phyloP scores from a whole-genome alignment of 2,797 vertebrate species.

The Alfaro cultratus region DNA sequence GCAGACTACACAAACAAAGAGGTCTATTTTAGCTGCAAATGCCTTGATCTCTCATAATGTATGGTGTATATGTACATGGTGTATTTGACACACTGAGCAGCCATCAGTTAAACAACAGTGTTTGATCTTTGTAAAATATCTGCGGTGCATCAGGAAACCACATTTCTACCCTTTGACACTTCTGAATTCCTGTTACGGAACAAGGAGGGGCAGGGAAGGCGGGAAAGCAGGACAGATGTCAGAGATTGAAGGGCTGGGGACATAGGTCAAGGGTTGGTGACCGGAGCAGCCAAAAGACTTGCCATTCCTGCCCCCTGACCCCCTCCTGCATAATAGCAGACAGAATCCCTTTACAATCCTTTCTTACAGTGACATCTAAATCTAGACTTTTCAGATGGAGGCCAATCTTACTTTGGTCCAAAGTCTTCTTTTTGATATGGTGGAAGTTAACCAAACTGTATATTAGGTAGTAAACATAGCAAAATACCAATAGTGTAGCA shows the following conservation, averaged over 20 bases:
- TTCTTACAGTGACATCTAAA: slow-evolving; percentile 59
- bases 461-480: background rate
- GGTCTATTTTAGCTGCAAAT: slow-evolving; percentile 31
- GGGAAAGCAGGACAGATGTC: slow-evolving; percentile 79
- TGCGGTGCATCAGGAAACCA: slow-evolving; percentile 28
- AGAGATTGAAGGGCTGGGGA: slow-evolving; percentile 70
- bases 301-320: slow-evolving; percentile 54
- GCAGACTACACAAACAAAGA: slow-evolving; percentile 24
- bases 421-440: background rate
- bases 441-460: background rate
- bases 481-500: background rate
- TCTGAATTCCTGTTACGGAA: slow-evolving; percentile 61
- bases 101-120: slow-evolving; percentile 10
- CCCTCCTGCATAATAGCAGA: slow-evolving; percentile 43
- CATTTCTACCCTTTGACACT: slow-evolving; percentile 41
- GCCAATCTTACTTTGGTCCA: background rate
- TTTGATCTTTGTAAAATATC: slow-evolving; percentile 22
- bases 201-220: slow-evolving; percentile 47
- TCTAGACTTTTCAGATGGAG: slow-evolving; percentile 2
- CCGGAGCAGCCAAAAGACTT: slow-evolving; percentile 66
- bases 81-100: background rate
- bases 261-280: slow-evolving; percentile 78
- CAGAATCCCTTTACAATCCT: slow-evolving; percentile 65
- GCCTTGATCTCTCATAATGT: slow-evolving; percentile 1
- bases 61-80: background rate